A percentile compares a stretch with the other conserved stretches of the same genome.
Evolutionary conservation across 1,140 invertebrate genomes (phyloP).

Genomic region (Adelges cooleyi): DNA sequence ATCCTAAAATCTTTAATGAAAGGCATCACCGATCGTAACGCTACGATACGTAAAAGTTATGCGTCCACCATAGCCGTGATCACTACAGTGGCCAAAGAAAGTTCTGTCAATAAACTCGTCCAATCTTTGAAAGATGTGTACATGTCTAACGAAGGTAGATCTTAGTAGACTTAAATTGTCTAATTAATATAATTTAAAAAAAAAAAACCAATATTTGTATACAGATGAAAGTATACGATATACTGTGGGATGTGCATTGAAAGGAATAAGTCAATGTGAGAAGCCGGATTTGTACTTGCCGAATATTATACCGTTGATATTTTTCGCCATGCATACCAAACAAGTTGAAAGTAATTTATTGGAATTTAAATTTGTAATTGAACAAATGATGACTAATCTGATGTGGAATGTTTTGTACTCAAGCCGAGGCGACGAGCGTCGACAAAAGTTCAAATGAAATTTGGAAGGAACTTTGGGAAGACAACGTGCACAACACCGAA

Average conservation of each 20-base stretch:
- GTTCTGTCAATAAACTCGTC: slow-evolving; percentile 75
- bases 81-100: slow-evolving; percentile 73
- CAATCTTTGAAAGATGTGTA: slow-evolving; percentile 68
- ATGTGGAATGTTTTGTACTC: no score
- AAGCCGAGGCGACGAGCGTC: neutral
- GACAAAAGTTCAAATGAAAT: slow-evolving; percentile 42
- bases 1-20: slow-evolving; percentile 62
- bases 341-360: slow-evolving; percentile 36
- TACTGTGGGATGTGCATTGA: slow-evolving; percentile 64
- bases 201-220: no score
- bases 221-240: slow-evolving; percentile 55
- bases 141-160: slow-evolving; percentile 49
- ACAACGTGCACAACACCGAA: slow-evolving; percentile 74
- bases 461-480: slow-evolving; percentile 82
- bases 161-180: no score
- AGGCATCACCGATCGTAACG: slow-evolving; percentile 72
- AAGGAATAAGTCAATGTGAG: slow-evolving; percentile 36
- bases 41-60: slow-evolving; percentile 67
- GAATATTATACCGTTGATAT: slow-evolving; percentile 66
- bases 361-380: neutral
- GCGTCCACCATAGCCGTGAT: slow-evolving; percentile 72
- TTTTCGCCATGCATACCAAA: slow-evolving; percentile 68
- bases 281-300: slow-evolving; percentile 12
- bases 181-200: no score
- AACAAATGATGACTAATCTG: no score